A percentile compares a stretch with the other conserved stretches of the same genome.
phyloP scores from a whole-genome alignment of 1,140 invertebrate genomes.

The Cotesia glomerata region DNA sequence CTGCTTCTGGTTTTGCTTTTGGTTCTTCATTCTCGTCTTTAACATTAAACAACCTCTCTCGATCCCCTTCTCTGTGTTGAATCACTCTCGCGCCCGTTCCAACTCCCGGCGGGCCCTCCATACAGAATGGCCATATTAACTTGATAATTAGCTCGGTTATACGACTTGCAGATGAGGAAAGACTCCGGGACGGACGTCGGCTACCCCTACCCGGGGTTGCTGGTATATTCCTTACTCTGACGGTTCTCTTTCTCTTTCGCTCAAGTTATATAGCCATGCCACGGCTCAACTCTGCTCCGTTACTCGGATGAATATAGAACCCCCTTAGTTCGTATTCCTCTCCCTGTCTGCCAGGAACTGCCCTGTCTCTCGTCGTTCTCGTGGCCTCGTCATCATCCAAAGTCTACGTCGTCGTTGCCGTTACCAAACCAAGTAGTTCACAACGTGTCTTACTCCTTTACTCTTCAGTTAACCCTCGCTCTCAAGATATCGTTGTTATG shows the following conservation, averaged over 20 bases:
- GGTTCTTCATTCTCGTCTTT: neutral
- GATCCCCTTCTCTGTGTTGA: slow-evolving; percentile 34
- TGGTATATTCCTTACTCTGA: slow-evolving; percentile 65
- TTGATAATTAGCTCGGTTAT: slow-evolving; percentile 89
- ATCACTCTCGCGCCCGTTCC: slow-evolving; percentile 41
- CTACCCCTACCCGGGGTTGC: slow-evolving; percentile 64
- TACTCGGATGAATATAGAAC: slow-evolving; percentile 63
- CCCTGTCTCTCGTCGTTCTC: neutral
- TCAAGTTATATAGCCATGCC: slow-evolving; percentile 64
- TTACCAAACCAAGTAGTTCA: neutral
- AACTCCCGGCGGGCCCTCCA: slow-evolving; percentile 61
- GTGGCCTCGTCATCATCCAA: neutral
- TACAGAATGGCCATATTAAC: slow-evolving; percentile 82
- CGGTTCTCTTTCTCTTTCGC: slow-evolving; percentile 48
- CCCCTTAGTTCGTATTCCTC: slow-evolving; percentile 63
- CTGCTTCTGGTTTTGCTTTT: neutral
- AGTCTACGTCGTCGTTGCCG: neutral
- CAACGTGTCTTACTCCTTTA: neutral
- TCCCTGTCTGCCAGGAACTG: slow-evolving; percentile 60
- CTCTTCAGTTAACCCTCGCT: neutral
- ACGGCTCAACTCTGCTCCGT: slow-evolving; percentile 65
- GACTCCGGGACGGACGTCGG: slow-evolving; percentile 68
- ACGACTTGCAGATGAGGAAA: slow-evolving; percentile 87
- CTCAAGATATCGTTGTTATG: neutral
- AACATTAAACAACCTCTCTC: slow-evolving; percentile 24